Evolutionary conservation across 2,888 invertebrate genomes (phyloP).

Genomic region (Trichogramma dendrolimi): DNA sequence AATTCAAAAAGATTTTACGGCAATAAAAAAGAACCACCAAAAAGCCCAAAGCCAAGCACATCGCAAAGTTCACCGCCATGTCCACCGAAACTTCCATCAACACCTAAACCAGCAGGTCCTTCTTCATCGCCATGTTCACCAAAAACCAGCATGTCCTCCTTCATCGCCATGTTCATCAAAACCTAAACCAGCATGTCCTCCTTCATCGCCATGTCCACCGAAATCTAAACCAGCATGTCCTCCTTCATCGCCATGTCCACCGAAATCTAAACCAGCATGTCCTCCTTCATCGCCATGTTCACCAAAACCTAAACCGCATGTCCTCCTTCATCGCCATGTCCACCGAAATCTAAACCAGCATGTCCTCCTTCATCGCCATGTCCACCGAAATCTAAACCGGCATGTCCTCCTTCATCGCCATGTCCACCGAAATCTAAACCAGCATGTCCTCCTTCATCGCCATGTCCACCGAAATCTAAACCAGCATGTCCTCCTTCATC

Average conservation of each 20-base stretch:
- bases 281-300: too few species aligned
- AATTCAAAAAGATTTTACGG: too few species aligned
- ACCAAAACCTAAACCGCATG: not conserved
- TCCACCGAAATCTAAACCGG: not conserved
- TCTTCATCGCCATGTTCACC: not conserved
- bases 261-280: too few species aligned
- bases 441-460: too few species aligned
- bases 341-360: not conserved
- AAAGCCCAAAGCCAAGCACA: too few species aligned
- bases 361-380: too few species aligned
- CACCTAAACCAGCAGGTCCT: not conserved
- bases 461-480: not conserved
- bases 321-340: not conserved
- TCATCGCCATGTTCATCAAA: not conserved
- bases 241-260: too few species aligned
- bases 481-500: not conserved
- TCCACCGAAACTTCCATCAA: slow-evolving; percentile 10
- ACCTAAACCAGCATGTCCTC: not conserved
- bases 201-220: too few species aligned
- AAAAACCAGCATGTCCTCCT: slow-evolving; percentile 1
- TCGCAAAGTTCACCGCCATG: not conserved
- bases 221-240: too few species aligned
- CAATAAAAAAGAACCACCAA: too few species aligned
- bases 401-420: not conserved
- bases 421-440: not conserved